phyloP scores from a whole-genome alignment of 2,888 invertebrate genomes.

The Anthrax anthrax region DNA sequence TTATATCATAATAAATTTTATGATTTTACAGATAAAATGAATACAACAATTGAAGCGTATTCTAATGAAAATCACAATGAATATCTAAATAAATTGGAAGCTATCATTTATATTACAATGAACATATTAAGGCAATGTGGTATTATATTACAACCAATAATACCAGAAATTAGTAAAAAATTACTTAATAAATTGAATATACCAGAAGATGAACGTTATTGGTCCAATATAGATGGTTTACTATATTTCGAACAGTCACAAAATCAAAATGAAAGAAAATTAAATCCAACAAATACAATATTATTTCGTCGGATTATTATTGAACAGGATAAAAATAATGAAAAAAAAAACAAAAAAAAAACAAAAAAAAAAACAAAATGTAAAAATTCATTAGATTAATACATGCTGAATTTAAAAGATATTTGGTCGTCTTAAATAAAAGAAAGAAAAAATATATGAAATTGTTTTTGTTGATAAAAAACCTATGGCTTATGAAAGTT shows the following conservation, averaged over 20 bases:
- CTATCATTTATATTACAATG: constrained; percentile 66
- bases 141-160: constrained; percentile 72
- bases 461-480: too few species aligned
- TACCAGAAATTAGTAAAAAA: constrained; percentile 54
- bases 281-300: constrained; percentile 18
- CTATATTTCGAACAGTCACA: neutral
- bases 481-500: too few species aligned
- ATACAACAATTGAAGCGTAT: neutral
- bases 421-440: too few species aligned
- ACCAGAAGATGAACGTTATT: constrained; percentile 34
- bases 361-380: too few species aligned
- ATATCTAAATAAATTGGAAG: constrained; percentile 44
- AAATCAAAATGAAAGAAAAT: constrained; percentile 2
- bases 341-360: too few species aligned
- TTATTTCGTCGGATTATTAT: constrained; percentile 26
- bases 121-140: constrained; percentile 69
- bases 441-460: too few species aligned
- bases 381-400: too few species aligned
- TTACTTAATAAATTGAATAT: constrained; percentile 56
- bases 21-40: too few species aligned
- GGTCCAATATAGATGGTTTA: constrained; percentile 32
- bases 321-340: neutral
- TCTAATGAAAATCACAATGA: constrained; percentile 28
- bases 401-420: too few species aligned
- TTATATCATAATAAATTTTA: too few species aligned